Conservation (phyloP, 2,797 vertebrate genomes). For the Falco naumanni region DNA sequence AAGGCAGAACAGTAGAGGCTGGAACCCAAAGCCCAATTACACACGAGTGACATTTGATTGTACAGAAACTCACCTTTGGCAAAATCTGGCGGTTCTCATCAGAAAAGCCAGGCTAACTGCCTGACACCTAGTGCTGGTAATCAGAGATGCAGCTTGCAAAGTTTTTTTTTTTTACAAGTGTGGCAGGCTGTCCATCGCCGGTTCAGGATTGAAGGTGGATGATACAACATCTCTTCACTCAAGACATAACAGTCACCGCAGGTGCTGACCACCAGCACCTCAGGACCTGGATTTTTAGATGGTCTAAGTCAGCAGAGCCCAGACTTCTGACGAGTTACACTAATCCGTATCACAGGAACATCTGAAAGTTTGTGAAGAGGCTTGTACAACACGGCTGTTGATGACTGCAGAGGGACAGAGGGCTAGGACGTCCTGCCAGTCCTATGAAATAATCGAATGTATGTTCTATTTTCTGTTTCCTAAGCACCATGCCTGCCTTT, state of each 20-base stretch:
- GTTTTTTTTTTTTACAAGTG: not conserved
- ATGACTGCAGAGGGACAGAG: no score
- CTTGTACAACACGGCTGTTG: not conserved
- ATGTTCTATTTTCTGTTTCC: not conserved
- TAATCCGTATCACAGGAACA: not conserved
- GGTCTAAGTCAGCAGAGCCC: not conserved
- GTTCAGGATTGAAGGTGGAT: not conserved
- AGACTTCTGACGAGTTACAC: not conserved
- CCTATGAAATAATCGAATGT: fast-evolving
- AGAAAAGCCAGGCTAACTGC: not conserved
- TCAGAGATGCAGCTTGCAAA: not conserved
- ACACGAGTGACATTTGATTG: not conserved
- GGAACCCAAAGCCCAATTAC: not conserved
- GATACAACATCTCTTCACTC: no score
- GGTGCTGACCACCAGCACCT: fast-evolving
- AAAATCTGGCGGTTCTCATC: not conserved
- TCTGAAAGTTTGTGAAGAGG: not conserved
- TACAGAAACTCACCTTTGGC: not conserved
- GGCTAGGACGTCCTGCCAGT: no score
- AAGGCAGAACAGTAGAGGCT: not conserved
- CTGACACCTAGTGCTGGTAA: not conserved
- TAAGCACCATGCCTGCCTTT: not conserved
- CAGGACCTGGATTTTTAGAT: not conserved
- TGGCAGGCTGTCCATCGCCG: not conserved
- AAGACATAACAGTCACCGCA: not conserved